Evolutionary conservation across 2,113 vertebrate genomes (phyloP).

Genomic region (Mellivora capensis): DNA sequence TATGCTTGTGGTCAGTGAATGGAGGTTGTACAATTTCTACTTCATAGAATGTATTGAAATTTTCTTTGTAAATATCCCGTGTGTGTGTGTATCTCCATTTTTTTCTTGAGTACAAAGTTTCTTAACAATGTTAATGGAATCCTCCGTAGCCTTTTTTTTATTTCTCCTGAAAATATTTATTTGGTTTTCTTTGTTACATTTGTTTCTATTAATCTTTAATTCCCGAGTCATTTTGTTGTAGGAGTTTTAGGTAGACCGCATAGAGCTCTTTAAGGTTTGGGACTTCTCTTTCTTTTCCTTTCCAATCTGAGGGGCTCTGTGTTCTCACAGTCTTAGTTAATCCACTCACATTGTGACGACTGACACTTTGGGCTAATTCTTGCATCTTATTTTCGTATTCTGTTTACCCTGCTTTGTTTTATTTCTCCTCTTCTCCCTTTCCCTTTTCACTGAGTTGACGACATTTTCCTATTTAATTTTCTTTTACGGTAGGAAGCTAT

Average conservation of each 20-base stretch:
- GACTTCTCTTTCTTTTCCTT: neutral
- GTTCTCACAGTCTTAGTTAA: neutral
- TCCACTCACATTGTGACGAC: neutral
- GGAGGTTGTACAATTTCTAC: slow-evolving; percentile 34
- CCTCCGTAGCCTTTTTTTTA: neutral
- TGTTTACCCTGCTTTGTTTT: neutral
- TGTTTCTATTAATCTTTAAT: slow-evolving; percentile 23
- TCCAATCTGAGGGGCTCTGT: neutral
- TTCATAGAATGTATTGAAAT: neutral
- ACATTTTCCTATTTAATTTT: neutral
- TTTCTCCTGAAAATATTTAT: neutral
- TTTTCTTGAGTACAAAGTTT: neutral
- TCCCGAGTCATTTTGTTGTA: neutral
- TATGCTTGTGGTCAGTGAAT: slow-evolving; percentile 5
- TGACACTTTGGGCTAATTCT: neutral
- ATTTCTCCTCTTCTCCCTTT: neutral
- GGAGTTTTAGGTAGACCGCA: neutral
- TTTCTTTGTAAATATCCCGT: neutral
- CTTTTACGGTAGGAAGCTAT: neutral
- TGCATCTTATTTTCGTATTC: neutral
- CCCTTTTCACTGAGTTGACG: neutral
- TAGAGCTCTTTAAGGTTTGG: neutral
- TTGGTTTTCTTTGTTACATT: neutral
- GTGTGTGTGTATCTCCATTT: neutral
- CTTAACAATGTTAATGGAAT: neutral